Evolutionary conservation across 2,113 vertebrate species (phyloP).

Genomic region (Brachyistius frenatus): DNA sequence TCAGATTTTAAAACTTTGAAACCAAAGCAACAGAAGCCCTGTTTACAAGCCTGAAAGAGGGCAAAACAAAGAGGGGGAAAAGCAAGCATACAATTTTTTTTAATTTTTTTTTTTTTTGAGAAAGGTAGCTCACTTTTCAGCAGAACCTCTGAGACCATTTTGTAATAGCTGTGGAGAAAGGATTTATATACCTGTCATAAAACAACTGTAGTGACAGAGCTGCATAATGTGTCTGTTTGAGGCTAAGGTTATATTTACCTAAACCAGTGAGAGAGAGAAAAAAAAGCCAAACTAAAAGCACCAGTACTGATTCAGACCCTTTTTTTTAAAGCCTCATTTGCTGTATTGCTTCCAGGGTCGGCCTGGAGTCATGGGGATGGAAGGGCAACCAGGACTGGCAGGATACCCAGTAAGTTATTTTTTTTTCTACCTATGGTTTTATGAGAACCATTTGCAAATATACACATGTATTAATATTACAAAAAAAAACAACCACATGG

Average conservation of each 20-base stretch:
- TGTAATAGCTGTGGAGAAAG: conserved; percentile 43
- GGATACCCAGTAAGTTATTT: conserved; percentile 89
- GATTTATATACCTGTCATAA: conserved; percentile 44
- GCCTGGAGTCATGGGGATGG: conserved; percentile 89
- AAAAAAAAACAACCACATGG: background rate
- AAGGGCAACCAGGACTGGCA: conserved; percentile 90
- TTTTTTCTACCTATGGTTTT: conserved; percentile 31
- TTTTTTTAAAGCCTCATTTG: conserved; percentile 51
- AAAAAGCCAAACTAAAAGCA: conserved; percentile 41
- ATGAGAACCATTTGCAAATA: conserved; percentile 5
- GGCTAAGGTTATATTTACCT: conserved; percentile 51
- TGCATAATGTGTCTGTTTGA: conserved; percentile 6
- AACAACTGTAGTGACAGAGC: conserved; percentile 2
- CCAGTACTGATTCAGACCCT: conserved; percentile 26
- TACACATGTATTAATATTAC: background rate
- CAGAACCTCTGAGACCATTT: conserved; percentile 35
- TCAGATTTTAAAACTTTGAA: background rate
- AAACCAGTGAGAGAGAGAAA: conserved; percentile 4
- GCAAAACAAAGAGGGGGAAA: conserved; percentile 4
- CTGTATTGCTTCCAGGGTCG: conserved; percentile 86
- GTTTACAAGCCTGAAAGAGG: background rate
- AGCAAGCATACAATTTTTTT: background rate
- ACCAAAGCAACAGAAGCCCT: background rate
- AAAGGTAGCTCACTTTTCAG: conserved; percentile 11
- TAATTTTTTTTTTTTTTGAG: conserved; percentile 11